phyloP scores from a whole-genome alignment of 2,797 vertebrate genomes.

The Alauda arvensis region DNA sequence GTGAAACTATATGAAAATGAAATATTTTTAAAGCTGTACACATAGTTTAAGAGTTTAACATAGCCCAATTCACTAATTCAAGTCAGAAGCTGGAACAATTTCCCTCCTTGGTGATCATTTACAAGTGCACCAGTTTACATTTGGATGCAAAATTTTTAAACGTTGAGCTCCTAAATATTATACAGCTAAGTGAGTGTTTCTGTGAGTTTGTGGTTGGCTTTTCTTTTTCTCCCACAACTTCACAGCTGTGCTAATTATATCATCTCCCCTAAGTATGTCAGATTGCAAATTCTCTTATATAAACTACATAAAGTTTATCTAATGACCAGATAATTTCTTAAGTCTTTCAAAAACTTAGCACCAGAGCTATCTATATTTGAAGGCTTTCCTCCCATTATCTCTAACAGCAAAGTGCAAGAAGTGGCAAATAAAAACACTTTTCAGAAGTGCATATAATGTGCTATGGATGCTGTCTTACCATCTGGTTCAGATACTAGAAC shows the following conservation, averaged over 20 bases:
- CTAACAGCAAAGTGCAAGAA: background rate
- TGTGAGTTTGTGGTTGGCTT: background rate
- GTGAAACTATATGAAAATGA: background rate
- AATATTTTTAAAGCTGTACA: background rate
- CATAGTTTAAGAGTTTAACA: background rate
- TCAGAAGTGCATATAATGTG: background rate
- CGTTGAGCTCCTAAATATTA: background rate
- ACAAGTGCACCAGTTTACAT: background rate
- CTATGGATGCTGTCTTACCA: background rate
- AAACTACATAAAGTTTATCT: background rate
- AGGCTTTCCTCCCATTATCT: background rate
- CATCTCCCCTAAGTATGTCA: background rate
- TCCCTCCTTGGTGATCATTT: background rate
- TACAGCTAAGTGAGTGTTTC: background rate
- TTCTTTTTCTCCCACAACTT: background rate
- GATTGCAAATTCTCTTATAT: background rate
- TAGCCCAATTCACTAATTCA: background rate
- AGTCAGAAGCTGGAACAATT: background rate
- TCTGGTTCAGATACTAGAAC: background rate
- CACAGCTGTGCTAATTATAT: rapidly evolving
- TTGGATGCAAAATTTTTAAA: background rate
- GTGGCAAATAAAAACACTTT: background rate
- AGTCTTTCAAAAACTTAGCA: background rate
- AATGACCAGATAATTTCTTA: background rate
- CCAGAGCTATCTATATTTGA: background rate